Percentiles rank a stretch among this genome's conserved stretches.
These are phyloP conservation scores for Cryptocheilus praepositus DNA, from an alignment of 2,888 invertebrate species.

Conservation along the genomic window DNA sequence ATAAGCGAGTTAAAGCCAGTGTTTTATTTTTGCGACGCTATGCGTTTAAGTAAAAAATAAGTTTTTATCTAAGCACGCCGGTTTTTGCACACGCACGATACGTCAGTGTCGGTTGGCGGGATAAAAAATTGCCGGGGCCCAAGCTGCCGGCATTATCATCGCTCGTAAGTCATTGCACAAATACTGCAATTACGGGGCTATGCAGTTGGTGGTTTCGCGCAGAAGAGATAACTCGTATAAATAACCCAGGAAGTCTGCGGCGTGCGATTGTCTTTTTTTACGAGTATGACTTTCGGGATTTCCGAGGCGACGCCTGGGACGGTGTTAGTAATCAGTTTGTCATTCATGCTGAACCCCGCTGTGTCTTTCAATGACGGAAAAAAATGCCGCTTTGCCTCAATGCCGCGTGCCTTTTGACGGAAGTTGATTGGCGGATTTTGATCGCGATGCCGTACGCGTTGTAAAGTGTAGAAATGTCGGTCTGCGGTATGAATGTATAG, in stretches of 20 bases:
- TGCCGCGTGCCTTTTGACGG: too few relatives aligned
- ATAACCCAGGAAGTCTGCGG: constrained; percentile 59
- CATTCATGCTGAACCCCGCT: constrained; percentile 47
- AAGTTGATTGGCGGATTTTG: too few relatives aligned
- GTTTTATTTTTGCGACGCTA: too few relatives aligned
- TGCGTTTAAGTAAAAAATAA: too few relatives aligned
- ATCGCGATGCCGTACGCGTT: too few relatives aligned
- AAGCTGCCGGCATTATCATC: constrained; percentile 55
- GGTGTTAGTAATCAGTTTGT: constrained; percentile 56
- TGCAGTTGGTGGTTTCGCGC: constrained; percentile 45
- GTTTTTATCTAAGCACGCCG: too few relatives aligned
- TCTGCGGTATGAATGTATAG: too few relatives aligned
- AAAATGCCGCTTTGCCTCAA: background rate
- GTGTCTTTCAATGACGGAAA: background rate
- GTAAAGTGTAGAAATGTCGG: too few relatives aligned
- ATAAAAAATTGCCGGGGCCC: constrained; percentile 24
- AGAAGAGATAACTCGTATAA: constrained; percentile 59
- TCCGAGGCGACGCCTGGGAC: constrained; percentile 56
- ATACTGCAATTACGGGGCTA: constrained; percentile 40
- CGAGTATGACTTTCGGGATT: constrained; percentile 59
- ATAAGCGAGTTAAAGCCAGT: too few relatives aligned
- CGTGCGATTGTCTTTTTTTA: constrained; percentile 57
- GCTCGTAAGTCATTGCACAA: constrained; percentile 46
- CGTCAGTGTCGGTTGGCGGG: background rate
- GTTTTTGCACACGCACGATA: too few relatives aligned